These are phyloP conservation scores for Hirundo rustica DNA, from an alignment of 2,797 vertebrate genomes.

Conservation along the genomic window DNA sequence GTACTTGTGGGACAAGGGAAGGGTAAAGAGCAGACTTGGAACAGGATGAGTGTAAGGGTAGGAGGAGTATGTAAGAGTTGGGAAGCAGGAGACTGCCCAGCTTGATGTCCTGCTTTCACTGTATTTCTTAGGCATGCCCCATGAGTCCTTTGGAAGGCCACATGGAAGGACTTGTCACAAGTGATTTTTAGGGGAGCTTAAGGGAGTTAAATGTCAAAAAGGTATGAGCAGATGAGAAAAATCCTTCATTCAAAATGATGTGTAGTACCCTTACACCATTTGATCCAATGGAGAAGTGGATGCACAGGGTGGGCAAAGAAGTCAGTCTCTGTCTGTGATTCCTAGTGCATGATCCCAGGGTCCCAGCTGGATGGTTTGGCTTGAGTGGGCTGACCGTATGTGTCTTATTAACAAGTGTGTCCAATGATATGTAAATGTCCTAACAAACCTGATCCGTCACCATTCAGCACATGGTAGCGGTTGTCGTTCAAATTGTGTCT, in stretches of 20 bases:
- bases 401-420: conserved; percentile 26
- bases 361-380: neutral
- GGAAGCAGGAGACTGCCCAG: neutral
- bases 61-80: neutral
- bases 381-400: neutral
- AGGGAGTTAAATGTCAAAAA: neutral
- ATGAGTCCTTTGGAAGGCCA: neutral
- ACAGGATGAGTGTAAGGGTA: neutral
- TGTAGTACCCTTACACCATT: neutral
- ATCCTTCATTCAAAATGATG: neutral
- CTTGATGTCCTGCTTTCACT: neutral
- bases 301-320: neutral
- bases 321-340: neutral
- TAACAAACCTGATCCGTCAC: conserved; percentile 13
- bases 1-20: neutral
- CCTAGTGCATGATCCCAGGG: neutral
- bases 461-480: conserved; percentile 9
- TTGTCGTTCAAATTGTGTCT: conserved; percentile 35
- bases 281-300: neutral
- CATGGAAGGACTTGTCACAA: neutral
- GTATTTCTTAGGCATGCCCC: neutral
- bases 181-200: neutral
- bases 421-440: conserved; percentile 26
- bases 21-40: neutral
- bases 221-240: neutral